Percentiles rank a stretch among this genome's conserved stretches.
phyloP scores from a whole-genome alignment of 2,888 invertebrate genomes.

The Lissonota sp. region DNA sequence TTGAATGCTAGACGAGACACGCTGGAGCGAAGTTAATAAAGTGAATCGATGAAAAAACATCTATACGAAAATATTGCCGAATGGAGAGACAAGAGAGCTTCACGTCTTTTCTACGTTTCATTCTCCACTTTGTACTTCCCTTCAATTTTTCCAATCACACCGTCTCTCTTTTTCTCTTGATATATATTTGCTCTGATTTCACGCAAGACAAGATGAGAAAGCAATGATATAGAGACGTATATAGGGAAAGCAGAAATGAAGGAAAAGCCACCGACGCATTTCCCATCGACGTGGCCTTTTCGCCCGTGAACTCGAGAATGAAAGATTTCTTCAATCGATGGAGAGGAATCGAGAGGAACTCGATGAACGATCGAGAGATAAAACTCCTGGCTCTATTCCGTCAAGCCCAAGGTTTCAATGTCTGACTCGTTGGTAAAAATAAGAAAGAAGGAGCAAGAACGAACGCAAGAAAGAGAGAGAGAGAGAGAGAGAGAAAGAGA shows the following conservation, averaged over 20 bases:
- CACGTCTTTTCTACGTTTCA: slow-evolving; percentile 11
- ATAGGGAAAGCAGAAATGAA: not conserved
- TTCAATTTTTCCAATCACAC: not conserved
- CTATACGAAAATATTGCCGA: too few relatives aligned
- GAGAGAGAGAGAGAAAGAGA: not conserved
- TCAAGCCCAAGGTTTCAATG: slow-evolving; percentile 1
- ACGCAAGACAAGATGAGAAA: slow-evolving; percentile 16
- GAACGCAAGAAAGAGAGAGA: slow-evolving; percentile 4
- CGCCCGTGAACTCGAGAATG: slow-evolving; percentile 17
- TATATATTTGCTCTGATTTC: slow-evolving; percentile 8
- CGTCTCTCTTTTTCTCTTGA: not conserved
- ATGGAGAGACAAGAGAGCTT: not conserved
- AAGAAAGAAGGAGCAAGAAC: slow-evolving; percentile 5
- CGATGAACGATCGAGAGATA: slow-evolving; percentile 4
- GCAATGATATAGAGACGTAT: not conserved
- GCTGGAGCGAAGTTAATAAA: not conserved
- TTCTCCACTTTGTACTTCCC: slow-evolving; percentile 8
- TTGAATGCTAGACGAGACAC: not conserved
- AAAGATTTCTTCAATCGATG: slow-evolving; percentile 41
- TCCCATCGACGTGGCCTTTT: slow-evolving; percentile 11
- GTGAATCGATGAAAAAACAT: not conserved
- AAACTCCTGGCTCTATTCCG: slow-evolving; percentile 52
- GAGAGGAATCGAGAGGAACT: slow-evolving; percentile 37
- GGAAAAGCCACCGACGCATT: slow-evolving; percentile 37
- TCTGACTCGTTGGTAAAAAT: slow-evolving; percentile 38